These are phyloP conservation scores for Axea sp. DNA, from an alignment of 2,888 invertebrate genomes.

Conservation along the genomic window DNA sequence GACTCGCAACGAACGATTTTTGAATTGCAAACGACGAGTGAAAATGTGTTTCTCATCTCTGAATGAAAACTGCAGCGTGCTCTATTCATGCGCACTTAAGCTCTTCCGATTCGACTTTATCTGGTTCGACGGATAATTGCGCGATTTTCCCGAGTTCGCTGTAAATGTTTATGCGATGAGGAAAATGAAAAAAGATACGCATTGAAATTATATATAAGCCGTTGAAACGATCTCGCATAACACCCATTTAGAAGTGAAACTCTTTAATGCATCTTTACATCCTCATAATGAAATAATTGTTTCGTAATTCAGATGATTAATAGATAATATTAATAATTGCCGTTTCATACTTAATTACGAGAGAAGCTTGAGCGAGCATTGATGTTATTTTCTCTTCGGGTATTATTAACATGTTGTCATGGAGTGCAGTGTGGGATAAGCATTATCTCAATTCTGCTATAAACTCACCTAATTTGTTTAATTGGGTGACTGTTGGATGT, in stretches of 20 bases:
- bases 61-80: conserved; percentile 17
- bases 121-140: conserved; percentile 5
- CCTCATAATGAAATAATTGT: conserved; percentile 10
- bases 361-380: neutral
- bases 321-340: conserved; percentile 14
- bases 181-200: no score
- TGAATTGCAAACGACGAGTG: conserved; percentile 1
- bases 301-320: conserved; percentile 18
- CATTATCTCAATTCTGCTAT: conserved; percentile 23
- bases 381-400: conserved; percentile 8
- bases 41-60: conserved; percentile 14
- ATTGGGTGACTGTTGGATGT: conserved; percentile 39
- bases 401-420: conserved; percentile 36
- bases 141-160: neutral
- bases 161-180: neutral
- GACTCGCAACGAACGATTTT: no score
- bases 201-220: no score
- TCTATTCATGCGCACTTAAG: conserved; percentile 9
- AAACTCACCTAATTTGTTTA: conserved; percentile 50
- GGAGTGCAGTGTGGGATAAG: conserved; percentile 22
- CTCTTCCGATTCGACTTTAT: neutral
- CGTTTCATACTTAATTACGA: conserved; percentile 5
- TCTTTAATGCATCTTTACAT: neutral
- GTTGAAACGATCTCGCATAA: neutral
- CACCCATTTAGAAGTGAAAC: conserved; percentile 13